These are phyloP conservation scores for Chlamydotis undulata DNA, from an alignment of 2,113 vertebrate genomes.

Conservation along the genomic window DNA sequence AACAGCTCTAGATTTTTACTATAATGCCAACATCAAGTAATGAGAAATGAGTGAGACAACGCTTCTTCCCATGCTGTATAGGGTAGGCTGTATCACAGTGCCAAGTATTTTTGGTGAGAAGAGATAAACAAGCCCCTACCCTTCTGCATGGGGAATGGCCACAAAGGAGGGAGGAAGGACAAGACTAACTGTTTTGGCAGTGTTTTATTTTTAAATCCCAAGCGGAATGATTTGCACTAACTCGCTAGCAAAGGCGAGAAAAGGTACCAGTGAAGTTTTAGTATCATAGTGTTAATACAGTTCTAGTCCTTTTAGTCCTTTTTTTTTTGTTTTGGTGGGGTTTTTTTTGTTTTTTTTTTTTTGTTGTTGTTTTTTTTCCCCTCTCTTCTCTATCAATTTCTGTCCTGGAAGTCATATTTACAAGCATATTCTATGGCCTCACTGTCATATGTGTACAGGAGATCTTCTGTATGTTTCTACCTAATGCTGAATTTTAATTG, in stretches of 20 bases:
- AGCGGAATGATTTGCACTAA: not conserved
- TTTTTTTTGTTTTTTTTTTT: too few relatives aligned
- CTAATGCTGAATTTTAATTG: not conserved
- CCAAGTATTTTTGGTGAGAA: not conserved
- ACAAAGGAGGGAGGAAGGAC: not conserved
- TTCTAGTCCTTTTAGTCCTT: not conserved
- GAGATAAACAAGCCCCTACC: not conserved
- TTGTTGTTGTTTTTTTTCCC: not conserved
- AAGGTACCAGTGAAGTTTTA: not conserved
- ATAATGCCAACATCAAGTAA: not conserved
- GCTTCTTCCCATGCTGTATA: not conserved
- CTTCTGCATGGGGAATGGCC: not conserved
- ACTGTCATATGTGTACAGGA: not conserved
- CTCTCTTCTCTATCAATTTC: not conserved
- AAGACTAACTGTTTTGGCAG: not conserved
- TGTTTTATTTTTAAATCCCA: not conserved
- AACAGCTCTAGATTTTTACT: not conserved
- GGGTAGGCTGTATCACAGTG: not conserved
- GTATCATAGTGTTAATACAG: not conserved
- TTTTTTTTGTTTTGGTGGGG: too few relatives aligned
- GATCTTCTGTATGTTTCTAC: not conserved
- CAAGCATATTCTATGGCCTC: not conserved
- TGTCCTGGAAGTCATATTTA: not conserved
- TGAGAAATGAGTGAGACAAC: not conserved
- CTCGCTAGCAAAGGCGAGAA: not conserved